phyloP scores from a whole-genome alignment of 1,140 invertebrate genomes.

The Stegodyphus mimosarum region DNA sequence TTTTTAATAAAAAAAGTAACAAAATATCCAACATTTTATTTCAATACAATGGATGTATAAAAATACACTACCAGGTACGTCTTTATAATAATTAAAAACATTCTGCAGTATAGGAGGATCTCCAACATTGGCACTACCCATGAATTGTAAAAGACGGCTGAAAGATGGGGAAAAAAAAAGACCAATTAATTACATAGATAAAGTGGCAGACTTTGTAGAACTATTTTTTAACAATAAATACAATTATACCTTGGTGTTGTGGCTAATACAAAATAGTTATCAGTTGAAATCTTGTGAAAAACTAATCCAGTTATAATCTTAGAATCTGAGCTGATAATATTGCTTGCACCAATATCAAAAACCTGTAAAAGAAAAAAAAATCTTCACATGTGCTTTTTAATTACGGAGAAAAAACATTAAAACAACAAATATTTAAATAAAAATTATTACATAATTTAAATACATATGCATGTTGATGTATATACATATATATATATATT shows the following conservation, averaged over 20 bases:
- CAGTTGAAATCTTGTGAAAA: slow-evolving; percentile 76
- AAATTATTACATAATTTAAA: too few relatives aligned
- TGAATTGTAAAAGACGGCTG: slow-evolving; percentile 71
- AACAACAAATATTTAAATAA: too few relatives aligned
- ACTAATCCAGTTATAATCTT: slow-evolving; percentile 80
- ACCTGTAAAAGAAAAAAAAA: slow-evolving; percentile 31
- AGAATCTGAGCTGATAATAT: slow-evolving; percentile 25
- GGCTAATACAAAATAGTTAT: slow-evolving; percentile 77
- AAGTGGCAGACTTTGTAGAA: background rate
- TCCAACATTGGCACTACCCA: slow-evolving; percentile 78
- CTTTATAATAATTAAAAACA: slow-evolving; percentile 85
- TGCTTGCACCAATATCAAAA: slow-evolving; percentile 36
- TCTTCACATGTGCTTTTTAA: background rate
- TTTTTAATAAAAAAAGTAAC: too few relatives aligned
- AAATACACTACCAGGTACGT: slow-evolving; percentile 73
- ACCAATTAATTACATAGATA: background rate
- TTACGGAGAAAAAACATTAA: too few relatives aligned
- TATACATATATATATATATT: too few relatives aligned
- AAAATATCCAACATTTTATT: too few relatives aligned
- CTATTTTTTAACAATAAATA: background rate
- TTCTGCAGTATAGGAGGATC: slow-evolving; percentile 84
- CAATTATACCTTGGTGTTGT: slow-evolving; percentile 77
- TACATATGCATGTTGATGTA: too few relatives aligned
- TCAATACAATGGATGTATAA: too few relatives aligned
- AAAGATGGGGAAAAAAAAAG: background rate